Evolutionary conservation across 2,797 vertebrate species (phyloP).

Genomic region (Darevskia mixta): DNA sequence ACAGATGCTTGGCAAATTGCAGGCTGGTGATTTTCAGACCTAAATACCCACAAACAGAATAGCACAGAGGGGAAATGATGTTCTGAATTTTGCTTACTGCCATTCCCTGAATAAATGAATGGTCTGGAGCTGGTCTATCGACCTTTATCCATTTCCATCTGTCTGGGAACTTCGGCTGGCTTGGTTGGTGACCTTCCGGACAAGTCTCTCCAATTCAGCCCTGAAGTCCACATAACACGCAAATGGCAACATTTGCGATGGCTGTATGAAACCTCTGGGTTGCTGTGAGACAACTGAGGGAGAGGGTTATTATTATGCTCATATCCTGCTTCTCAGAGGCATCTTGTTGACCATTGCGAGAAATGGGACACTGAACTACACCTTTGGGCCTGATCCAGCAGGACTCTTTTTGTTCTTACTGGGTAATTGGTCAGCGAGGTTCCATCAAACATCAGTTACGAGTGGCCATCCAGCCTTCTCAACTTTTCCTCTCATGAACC

Average conservation of each 20-base stretch:
- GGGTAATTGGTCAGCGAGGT: not conserved
- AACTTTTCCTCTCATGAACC: constrained; percentile 3
- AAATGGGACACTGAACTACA: not conserved
- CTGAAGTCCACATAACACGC: not conserved
- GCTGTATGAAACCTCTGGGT: not conserved
- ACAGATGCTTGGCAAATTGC: not conserved
- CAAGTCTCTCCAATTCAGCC: not conserved
- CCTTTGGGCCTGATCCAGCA: not conserved
- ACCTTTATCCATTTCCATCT: not conserved
- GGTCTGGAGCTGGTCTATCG: not conserved
- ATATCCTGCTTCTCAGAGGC: too few species aligned
- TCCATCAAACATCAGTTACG: not conserved
- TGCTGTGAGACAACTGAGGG: not conserved
- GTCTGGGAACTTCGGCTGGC: not conserved
- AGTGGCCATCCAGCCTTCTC: not conserved
- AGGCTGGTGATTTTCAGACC: not conserved
- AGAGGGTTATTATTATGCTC: not conserved
- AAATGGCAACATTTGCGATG: not conserved
- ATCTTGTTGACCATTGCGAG: not conserved
- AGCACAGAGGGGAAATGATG: too few species aligned
- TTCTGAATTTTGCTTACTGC: not conserved
- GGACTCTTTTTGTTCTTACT: not conserved
- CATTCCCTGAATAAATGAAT: not conserved
- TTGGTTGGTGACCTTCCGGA: not conserved
- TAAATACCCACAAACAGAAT: not conserved